Conservation (phyloP, 2,888 invertebrate species). For the Griposia aprilina region DNA sequence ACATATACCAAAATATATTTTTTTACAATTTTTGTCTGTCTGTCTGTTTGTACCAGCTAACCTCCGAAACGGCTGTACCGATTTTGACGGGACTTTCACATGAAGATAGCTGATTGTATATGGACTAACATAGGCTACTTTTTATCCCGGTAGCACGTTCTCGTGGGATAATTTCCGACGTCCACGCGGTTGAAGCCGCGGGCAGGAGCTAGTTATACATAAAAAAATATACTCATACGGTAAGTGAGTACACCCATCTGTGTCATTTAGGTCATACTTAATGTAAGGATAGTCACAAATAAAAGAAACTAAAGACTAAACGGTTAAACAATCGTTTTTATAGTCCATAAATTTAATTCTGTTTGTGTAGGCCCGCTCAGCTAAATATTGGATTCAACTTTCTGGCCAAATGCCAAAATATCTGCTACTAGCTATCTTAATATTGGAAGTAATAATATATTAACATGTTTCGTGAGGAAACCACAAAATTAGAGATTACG, state of each 20-base stretch:
- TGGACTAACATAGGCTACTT: no score
- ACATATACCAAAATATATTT: no score
- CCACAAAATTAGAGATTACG: constrained; percentile 51
- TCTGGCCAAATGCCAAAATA: constrained; percentile 56
- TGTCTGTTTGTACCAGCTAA: no score
- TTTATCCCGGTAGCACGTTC: no score
- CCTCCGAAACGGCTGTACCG: no score
- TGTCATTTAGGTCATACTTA: constrained; percentile 21
- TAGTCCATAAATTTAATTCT: constrained; percentile 50
- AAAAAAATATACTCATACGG: background rate
- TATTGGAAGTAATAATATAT: constrained; percentile 45
- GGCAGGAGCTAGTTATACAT: background rate
- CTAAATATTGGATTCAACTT: constrained; percentile 52
- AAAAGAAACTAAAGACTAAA: constrained; percentile 49
- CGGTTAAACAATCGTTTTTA: constrained; percentile 52
- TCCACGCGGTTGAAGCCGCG: no score
- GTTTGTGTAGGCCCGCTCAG: constrained; percentile 50
- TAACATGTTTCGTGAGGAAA: constrained; percentile 45
- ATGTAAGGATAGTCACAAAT: constrained; percentile 22
- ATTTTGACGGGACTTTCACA: no score
- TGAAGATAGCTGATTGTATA: no score
- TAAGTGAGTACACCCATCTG: background rate
- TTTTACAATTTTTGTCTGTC: no score
- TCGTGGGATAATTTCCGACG: no score
- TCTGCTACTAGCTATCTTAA: constrained; percentile 24